Evolutionary conservation across 2,888 invertebrate genomes (phyloP).

Genomic region (Falcaria lacertinaria): DNA sequence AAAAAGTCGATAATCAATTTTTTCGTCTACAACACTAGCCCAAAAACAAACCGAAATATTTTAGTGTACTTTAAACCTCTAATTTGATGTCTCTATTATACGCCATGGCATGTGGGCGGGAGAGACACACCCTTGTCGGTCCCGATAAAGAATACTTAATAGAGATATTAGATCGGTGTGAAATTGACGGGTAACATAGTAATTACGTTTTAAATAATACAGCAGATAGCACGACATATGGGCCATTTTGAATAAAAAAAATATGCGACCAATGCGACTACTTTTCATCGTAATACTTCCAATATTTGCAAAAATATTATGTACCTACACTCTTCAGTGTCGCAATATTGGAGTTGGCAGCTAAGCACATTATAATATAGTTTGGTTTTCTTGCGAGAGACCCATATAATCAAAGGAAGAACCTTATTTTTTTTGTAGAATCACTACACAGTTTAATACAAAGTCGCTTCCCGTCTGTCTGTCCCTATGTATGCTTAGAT

Average conservation of each 20-base stretch:
- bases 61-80: slow-evolving; percentile 36
- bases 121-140: slow-evolving; percentile 29
- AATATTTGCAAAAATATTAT: background rate
- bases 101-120: slow-evolving; percentile 53
- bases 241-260: background rate
- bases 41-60: slow-evolving; percentile 16
- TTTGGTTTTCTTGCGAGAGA: too few relatives aligned
- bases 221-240: slow-evolving; percentile 16
- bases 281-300: background rate
- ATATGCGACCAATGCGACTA: background rate
- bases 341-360: too few relatives aligned
- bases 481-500: too few relatives aligned
- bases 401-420: too few relatives aligned
- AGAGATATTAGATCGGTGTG: slow-evolving; percentile 38
- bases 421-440: too few relatives aligned
- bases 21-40: slow-evolving; percentile 25
- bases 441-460: too few relatives aligned
- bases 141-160: slow-evolving; percentile 53
- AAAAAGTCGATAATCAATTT: background rate
- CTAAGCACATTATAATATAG: too few relatives aligned
- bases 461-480: too few relatives aligned
- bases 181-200: slow-evolving; percentile 17
- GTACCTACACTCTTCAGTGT: too few relatives aligned
- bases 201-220: slow-evolving; percentile 39
- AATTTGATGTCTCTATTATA: slow-evolving; percentile 65